These are phyloP conservation scores for Polydrusus tereticollis DNA, from an alignment of 2,888 invertebrate genomes.

Conservation along the genomic window DNA sequence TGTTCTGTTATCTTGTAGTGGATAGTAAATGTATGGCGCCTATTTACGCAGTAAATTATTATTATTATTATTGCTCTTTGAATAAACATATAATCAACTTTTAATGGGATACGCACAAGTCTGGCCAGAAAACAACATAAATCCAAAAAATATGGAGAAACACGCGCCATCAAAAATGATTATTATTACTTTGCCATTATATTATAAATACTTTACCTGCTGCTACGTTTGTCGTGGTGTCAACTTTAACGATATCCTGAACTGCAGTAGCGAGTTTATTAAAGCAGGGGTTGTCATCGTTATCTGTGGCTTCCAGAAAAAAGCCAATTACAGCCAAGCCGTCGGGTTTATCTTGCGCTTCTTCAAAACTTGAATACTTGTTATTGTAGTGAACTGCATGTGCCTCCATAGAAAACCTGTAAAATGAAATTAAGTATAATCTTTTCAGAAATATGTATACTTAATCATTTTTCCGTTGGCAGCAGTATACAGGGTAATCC, in stretches of 20 bases:
- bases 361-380: constrained; percentile 75
- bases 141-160: no score
- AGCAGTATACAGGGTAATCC: no score
- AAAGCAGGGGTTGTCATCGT: constrained; percentile 65
- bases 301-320: constrained; percentile 69
- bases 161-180: no score
- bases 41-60: no score
- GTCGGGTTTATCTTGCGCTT: constrained; percentile 77
- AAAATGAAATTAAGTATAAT: constrained; percentile 36
- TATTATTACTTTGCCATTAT: neutral
- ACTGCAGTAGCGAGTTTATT: constrained; percentile 64
- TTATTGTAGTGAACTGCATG: constrained; percentile 85
- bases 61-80: no score
- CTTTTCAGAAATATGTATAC: neutral
- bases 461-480: neutral
- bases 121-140: no score
- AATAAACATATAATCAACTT: no score
- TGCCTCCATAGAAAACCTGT: constrained; percentile 81
- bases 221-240: constrained; percentile 59
- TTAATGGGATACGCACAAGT: no score
- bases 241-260: constrained; percentile 63
- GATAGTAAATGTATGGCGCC: no score
- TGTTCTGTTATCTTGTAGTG: no score
- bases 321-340: constrained; percentile 81
- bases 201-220: constrained; percentile 22